These are phyloP conservation scores for Vespertilio murinus DNA, from an alignment of 2,797 vertebrate genomes.

Conservation along the genomic window DNA sequence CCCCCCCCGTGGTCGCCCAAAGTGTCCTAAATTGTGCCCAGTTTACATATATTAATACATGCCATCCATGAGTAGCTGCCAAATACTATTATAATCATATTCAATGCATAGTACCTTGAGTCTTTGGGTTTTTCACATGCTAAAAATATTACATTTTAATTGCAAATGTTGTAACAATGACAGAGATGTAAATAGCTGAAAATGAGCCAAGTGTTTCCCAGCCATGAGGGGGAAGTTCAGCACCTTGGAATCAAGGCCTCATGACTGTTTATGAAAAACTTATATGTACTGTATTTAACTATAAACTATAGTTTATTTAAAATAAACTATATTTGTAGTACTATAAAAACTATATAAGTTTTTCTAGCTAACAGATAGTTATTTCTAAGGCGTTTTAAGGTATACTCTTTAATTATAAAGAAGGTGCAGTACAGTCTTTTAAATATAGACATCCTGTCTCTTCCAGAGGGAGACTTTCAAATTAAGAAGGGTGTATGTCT, in stretches of 20 bases:
- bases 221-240: conserved; percentile 73
- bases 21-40: conserved; percentile 73
- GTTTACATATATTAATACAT: conserved; percentile 82
- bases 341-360: too few relatives aligned
- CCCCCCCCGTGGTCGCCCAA: conserved; percentile 40
- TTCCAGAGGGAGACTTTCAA: conserved; percentile 72
- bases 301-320: too few relatives aligned
- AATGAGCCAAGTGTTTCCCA: conserved; percentile 76
- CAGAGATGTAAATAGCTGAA: conserved; percentile 70
- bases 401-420: conserved; percentile 79
- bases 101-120: conserved; percentile 73
- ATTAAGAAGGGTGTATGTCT: conserved; percentile 57
- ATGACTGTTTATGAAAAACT: conserved; percentile 77
- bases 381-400: conserved; percentile 78
- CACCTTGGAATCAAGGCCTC: conserved; percentile 71
- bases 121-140: conserved; percentile 79
- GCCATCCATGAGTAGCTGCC: conserved; percentile 80
- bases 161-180: conserved; percentile 80
- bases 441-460: conserved; percentile 69
- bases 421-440: conserved; percentile 71
- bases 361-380: conserved; percentile 68
- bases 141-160: conserved; percentile 84
- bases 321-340: too few relatives aligned
- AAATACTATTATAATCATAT: conserved; percentile 80
- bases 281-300: conserved; percentile 61